phyloP scores from a whole-genome alignment of 1,140 invertebrate species.

The Eulimnadia texana region DNA sequence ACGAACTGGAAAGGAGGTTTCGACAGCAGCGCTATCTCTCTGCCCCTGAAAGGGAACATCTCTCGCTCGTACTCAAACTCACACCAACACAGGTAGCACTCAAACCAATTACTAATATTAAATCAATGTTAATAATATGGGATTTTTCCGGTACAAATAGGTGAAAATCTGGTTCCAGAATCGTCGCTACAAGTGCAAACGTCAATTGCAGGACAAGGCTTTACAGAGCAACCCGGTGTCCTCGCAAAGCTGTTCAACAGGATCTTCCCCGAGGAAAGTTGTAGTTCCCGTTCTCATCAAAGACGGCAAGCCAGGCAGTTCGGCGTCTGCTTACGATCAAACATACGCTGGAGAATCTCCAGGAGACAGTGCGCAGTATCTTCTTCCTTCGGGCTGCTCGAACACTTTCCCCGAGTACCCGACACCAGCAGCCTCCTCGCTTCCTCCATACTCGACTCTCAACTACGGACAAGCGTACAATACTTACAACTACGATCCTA shows the following conservation, averaged over 20 bases:
- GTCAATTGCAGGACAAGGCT: slow-evolving; percentile 20
- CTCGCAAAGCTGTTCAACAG: neutral
- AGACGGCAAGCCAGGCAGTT: slow-evolving; percentile 33
- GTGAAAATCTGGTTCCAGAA: slow-evolving; percentile 50
- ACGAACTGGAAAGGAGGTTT: slow-evolving; percentile 48
- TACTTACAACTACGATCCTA: neutral
- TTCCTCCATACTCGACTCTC: neutral
- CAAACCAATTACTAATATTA: neutral
- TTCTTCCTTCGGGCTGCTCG: neutral
- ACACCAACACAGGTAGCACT: slow-evolving; percentile 31
- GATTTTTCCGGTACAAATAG: neutral
- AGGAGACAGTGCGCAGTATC: neutral
- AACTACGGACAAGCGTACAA: neutral
- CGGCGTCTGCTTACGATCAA: neutral
- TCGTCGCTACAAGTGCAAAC: slow-evolving; percentile 45
- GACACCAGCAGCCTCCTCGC: slow-evolving; percentile 1
- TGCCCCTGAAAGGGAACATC: slow-evolving; percentile 46
- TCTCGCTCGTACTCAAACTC: slow-evolving; percentile 38
- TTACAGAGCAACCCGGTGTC: slow-evolving; percentile 12
- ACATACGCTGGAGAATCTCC: neutral
- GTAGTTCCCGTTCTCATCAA: slow-evolving; percentile 33
- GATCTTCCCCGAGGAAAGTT: slow-evolving; percentile 19
- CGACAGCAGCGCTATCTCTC: slow-evolving; percentile 51
- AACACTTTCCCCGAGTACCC: neutral
- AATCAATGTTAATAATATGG: neutral